These are phyloP conservation scores for Chrysomallon squamiferum DNA, from an alignment of 1,140 invertebrate species.

Conservation along the genomic window DNA sequence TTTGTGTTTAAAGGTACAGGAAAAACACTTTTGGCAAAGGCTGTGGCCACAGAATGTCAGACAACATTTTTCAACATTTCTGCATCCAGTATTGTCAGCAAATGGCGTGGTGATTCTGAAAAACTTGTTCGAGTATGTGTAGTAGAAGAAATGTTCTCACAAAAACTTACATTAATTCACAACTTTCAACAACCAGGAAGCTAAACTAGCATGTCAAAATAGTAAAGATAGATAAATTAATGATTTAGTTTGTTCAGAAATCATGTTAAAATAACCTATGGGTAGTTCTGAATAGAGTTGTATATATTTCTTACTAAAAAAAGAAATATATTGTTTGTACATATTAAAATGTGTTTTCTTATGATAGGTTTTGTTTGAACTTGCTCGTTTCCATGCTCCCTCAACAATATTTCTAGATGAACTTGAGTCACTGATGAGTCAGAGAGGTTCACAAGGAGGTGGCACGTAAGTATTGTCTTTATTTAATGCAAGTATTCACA, in stretches of 20 bases:
- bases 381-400: conserved; percentile 67
- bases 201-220: too few species aligned
- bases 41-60: conserved; percentile 81
- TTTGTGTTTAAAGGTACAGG: conserved; percentile 67
- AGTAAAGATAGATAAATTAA: too few species aligned
- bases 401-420: conserved; percentile 69
- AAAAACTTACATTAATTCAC: too few species aligned
- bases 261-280: too few species aligned
- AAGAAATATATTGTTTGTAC: too few species aligned
- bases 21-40: conserved; percentile 89
- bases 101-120: conserved; percentile 95
- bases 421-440: conserved; percentile 67
- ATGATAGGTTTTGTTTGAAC: conserved; percentile 66
- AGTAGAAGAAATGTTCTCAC: too few species aligned
- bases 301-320: too few species aligned
- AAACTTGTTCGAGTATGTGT: conserved; percentile 80
- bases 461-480: conserved; percentile 52
- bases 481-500: too few species aligned
- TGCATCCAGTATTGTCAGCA: conserved; percentile 85
- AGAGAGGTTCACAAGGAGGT: conserved; percentile 61
- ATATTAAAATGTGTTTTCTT: too few species aligned
- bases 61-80: conserved; percentile 93
- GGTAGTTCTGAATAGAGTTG: too few species aligned
- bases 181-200: too few species aligned
- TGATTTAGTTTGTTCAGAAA: too few species aligned